phyloP scores from a whole-genome alignment of 2,797 vertebrate species.

The Catostomus latipinnis region DNA sequence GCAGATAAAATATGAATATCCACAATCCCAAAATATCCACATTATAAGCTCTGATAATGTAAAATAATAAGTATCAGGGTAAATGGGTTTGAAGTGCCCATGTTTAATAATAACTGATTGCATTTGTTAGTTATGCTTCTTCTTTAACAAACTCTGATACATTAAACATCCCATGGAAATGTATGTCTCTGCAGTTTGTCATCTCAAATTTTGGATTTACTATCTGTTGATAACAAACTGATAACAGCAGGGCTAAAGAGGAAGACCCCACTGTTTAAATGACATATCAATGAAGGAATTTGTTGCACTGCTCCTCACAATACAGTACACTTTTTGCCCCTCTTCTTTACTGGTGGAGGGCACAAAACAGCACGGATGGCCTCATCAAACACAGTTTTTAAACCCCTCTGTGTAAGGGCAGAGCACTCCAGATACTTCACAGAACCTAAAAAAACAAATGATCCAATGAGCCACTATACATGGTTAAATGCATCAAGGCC shows the following conservation, averaged over 20 bases:
- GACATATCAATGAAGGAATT: constrained; percentile 2
- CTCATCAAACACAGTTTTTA: constrained; percentile 90
- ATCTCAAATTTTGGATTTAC: constrained; percentile 34
- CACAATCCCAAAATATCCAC: constrained; percentile 40
- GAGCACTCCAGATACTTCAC: constrained; percentile 90
- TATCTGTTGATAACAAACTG: constrained; percentile 29
- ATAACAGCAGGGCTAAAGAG: background rate
- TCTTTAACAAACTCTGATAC: constrained; percentile 6
- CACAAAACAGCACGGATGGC: constrained; percentile 89
- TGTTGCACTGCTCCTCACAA: constrained; percentile 68
- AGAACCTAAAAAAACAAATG: constrained; percentile 71
- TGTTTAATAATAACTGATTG: background rate
- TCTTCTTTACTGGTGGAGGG: constrained; percentile 85
- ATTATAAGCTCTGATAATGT: constrained; percentile 27
- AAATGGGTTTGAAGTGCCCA: background rate
- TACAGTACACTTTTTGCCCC: constrained; percentile 85
- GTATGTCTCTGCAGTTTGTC: constrained; percentile 32
- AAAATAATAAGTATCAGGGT: background rate
- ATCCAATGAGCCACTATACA: background rate
- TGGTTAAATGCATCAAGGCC: background rate
- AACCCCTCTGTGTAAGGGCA: constrained; percentile 85
- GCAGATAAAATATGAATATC: constrained; percentile 45
- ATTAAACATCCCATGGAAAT: constrained; percentile 18
- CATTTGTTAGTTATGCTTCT: constrained; percentile 14
- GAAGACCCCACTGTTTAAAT: background rate